Percentiles rank a stretch among this genome's conserved stretches.
phyloP scores from a whole-genome alignment of 2,888 invertebrate species.

The Liopterus haemorrhoidalis region DNA sequence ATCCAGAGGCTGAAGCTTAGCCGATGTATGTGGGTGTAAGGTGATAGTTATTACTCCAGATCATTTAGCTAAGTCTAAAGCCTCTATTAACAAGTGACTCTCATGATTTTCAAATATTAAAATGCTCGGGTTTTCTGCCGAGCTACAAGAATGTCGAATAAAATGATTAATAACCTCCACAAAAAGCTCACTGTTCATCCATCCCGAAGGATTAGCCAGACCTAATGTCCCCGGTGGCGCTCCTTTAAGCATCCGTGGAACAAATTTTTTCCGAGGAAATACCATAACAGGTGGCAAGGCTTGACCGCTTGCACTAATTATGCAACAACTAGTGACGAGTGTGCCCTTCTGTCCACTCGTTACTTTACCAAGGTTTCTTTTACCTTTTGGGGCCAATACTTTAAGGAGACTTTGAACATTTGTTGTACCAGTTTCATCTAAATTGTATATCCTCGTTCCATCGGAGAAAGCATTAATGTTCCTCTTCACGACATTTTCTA shows the following conservation, averaged over 20 bases:
- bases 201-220: not conserved
- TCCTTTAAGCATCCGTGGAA: too few relatives aligned
- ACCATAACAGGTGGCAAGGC: conserved; percentile 31
- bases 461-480: conserved; percentile 29
- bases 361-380: conserved; percentile 33
- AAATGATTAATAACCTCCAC: conserved; percentile 6
- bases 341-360: conserved; percentile 36
- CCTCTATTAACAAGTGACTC: conserved; percentile 34
- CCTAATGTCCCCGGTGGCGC: conserved; percentile 6
- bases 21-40: conserved; percentile 42
- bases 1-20: conserved; percentile 44
- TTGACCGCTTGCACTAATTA: conserved; percentile 29
- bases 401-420: conserved; percentile 38
- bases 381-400: conserved; percentile 36
- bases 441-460: conserved; percentile 37
- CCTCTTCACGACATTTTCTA: conserved; percentile 20
- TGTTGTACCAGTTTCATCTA: conserved; percentile 38
- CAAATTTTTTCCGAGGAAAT: conserved; percentile 30
- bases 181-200: conserved; percentile 5
- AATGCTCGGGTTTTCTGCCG: conserved; percentile 33
- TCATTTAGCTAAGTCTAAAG: conserved; percentile 35
- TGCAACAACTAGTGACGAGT: conserved; percentile 32
- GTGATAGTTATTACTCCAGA: conserved; percentile 40
- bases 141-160: conserved; percentile 25
- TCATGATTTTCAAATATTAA: conserved; percentile 40